These are phyloP conservation scores for Rhagophthalmus giganteus DNA, from an alignment of 2,888 invertebrate genomes.

Conservation along the genomic window DNA sequence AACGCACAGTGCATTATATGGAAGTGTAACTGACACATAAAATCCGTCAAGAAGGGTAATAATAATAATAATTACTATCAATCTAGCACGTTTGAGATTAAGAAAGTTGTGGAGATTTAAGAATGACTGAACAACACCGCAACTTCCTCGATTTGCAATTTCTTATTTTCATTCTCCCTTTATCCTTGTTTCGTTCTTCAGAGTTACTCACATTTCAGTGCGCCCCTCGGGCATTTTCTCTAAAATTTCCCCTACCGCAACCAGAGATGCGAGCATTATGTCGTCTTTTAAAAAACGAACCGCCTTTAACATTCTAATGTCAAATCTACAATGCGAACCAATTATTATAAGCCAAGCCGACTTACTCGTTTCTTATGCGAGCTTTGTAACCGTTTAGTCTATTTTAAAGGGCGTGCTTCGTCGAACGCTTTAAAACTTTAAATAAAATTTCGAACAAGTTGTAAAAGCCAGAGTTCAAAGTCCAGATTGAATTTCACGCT, in stretches of 20 bases:
- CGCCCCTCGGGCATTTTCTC: constrained; percentile 25
- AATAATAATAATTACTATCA: constrained; percentile 37
- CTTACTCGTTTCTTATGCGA: too few relatives aligned
- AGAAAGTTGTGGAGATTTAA: constrained; percentile 43
- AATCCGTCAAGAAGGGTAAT: not conserved
- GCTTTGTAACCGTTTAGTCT: too few relatives aligned
- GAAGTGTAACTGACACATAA: too few relatives aligned
- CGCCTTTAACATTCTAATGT: constrained; percentile 22
- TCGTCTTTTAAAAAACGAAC: constrained; percentile 23
- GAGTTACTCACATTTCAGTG: constrained; percentile 40
- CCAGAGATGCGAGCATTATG: constrained; percentile 23
- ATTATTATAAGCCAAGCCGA: too few relatives aligned
- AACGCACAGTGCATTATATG: too few relatives aligned
- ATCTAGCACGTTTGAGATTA: constrained; percentile 39
- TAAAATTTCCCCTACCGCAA: constrained; percentile 21
- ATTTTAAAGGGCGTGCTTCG: too few relatives aligned
- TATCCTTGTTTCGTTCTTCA: constrained; percentile 37
- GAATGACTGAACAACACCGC: constrained; percentile 37
- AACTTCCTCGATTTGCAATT: constrained; percentile 35
- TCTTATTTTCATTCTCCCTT: constrained; percentile 40
- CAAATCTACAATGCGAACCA: not conserved
- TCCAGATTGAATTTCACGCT: too few relatives aligned
- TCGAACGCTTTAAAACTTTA: too few relatives aligned
- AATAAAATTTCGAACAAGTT: too few relatives aligned
- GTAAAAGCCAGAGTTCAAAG: too few relatives aligned